Percentiles rank a stretch among this genome's conserved stretches.
These are phyloP conservation scores for Theocolax elegans DNA, from an alignment of 1,140 invertebrate species.

Conservation along the genomic window DNA sequence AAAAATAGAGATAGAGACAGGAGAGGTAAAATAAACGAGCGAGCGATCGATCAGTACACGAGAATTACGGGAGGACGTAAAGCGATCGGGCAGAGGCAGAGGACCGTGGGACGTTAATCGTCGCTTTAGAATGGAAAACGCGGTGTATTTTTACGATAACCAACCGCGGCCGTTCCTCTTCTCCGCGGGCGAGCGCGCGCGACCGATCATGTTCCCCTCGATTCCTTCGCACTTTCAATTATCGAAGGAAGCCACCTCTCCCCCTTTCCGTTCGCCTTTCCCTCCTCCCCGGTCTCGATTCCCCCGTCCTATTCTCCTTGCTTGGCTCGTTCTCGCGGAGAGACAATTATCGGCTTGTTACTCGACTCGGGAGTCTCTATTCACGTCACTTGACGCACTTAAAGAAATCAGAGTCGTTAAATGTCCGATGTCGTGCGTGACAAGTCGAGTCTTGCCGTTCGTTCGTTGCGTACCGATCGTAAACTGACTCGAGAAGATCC, in stretches of 20 bases:
- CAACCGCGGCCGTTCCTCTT: background rate
- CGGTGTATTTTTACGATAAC: background rate
- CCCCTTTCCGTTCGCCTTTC: background rate
- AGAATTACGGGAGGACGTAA: background rate
- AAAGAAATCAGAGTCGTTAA: constrained; percentile 31
- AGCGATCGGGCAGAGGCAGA: background rate
- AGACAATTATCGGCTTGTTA: constrained; percentile 26
- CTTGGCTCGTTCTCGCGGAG: background rate
- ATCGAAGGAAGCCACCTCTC: background rate
- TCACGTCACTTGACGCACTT: constrained; percentile 24
- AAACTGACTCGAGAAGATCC: too few species aligned
- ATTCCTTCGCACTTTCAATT: background rate
- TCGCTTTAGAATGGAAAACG: background rate
- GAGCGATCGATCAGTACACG: background rate
- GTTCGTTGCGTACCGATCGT: too few species aligned
- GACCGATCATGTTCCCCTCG: background rate
- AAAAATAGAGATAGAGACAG: too few species aligned
- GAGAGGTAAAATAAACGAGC: constrained; percentile 1
- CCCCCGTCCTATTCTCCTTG: background rate
- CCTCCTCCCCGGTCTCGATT: background rate
- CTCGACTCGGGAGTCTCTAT: constrained; percentile 5
- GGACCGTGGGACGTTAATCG: background rate
- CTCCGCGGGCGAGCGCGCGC: too few species aligned
- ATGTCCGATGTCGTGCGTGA: constrained; percentile 7
- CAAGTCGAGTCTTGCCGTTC: background rate